These are phyloP conservation scores for Acanthurus lineatus DNA, from an alignment of 2,797 vertebrate genomes.

Conservation along the genomic window DNA sequence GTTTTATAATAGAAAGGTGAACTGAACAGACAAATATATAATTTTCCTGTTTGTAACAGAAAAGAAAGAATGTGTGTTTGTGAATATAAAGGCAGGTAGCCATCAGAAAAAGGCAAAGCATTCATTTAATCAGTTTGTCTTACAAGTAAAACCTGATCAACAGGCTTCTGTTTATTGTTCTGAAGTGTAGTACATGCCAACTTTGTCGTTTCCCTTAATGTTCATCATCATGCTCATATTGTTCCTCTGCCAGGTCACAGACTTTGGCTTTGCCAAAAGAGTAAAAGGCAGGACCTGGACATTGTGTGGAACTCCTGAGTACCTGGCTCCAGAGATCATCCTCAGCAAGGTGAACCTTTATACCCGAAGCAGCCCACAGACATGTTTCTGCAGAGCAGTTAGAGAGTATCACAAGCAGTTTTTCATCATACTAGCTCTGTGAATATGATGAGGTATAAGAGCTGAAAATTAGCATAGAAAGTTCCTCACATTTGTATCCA, in stretches of 20 bases:
- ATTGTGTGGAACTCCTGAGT: constrained; percentile 99
- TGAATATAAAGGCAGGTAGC: background rate
- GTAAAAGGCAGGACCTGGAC: constrained; percentile 99
- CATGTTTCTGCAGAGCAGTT: background rate
- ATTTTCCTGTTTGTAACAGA: background rate
- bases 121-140: background rate
- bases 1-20: constrained; percentile 7
- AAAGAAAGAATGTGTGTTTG: background rate
- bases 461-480: background rate
- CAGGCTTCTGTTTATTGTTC: constrained; percentile 4
- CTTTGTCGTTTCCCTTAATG: background rate
- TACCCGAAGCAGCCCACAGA: background rate
- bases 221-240: constrained; percentile 8
- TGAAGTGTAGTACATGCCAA: background rate
- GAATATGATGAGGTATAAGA: background rate
- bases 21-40: background rate
- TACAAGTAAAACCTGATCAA: background rate
- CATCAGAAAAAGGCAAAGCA: background rate
- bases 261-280: constrained; percentile 99
- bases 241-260: constrained; percentile 91
- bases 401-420: background rate
- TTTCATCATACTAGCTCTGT: background rate
- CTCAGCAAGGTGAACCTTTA: constrained; percentile 93
- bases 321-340: constrained; percentile 99
- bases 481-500: background rate